Base-by-base conservation (phyloP, 2,888 invertebrate genomes). In the Punctoribates punctum region DNA sequence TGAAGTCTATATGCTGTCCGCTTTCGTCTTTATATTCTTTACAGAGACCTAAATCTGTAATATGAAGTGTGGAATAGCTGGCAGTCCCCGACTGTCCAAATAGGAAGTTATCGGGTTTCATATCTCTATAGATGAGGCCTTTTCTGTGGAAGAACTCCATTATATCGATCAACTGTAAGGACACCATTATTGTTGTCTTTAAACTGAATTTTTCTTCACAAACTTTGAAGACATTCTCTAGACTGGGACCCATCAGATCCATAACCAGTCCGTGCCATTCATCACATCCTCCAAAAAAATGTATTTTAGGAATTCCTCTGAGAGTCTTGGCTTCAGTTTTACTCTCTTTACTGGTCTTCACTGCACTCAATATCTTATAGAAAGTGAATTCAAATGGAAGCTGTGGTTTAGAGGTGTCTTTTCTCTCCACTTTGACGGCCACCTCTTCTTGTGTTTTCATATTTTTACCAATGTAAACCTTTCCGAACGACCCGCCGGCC, bases 31-130 rank as follows among this genome's bases (percentile, higher is more conserved):
- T 75, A 29, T 54, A 76, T 27, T 75, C 23, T n/a, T 57, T 57
- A 57, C 23, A 57, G 3, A 57, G 13, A 23, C 57, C 57, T 9
- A 70, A 29, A 20, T 70, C 70, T 20, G 29, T 70, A n/a, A 70
- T 13, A 20, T 70, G 20, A 4, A 70, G 5, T 1, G 20, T 5
- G 20, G 25, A 27, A 17, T 46, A 42, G 17, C 5, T 20, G 8
- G 8, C 23, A n/a, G 15, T 17, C 8, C 54, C 54, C 15, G 67
- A 17, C 38, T 13, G 67, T 29, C 93, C 93, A 3, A 97, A 87
- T 8, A 97, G 86, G 60, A 97, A 85, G 84, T 97, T 97, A 83
- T 97, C 97, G 0, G 96, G 96, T 83, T 97, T 97, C 23, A 97
- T 94, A 82, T 97, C 96, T 78, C 95, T 78, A 80, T 85, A 85